Conservation (phyloP, 2,797 vertebrate genomes). For the Luscinia megarhynchos region DNA sequence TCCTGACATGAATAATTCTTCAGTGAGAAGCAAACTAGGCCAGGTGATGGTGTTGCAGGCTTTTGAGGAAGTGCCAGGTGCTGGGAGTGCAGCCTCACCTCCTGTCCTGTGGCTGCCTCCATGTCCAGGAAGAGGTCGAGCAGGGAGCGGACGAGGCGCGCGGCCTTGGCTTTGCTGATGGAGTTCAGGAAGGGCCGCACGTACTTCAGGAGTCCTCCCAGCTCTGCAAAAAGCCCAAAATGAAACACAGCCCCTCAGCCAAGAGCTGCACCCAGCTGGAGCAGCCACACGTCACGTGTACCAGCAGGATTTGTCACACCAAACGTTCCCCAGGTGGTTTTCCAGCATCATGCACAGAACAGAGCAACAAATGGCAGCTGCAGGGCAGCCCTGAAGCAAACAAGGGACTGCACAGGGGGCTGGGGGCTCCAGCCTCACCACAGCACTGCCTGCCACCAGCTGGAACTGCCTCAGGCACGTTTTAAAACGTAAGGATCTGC, state of each 20-base stretch:
- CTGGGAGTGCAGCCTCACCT: conserved; percentile 79
- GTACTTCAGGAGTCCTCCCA: conserved; percentile 96
- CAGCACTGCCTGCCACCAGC: not conserved
- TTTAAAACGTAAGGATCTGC: not conserved
- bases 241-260: not conserved
- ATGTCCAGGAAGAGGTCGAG: conserved; percentile 98
- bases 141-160: conserved; percentile 92
- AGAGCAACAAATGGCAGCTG: not conserved
- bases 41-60: not conserved
- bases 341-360: not conserved
- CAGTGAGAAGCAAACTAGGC: not conserved
- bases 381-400: not conserved
- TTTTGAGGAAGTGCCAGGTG: not conserved
- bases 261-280: not conserved
- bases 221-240: conserved; percentile 81
- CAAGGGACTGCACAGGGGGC: not conserved
- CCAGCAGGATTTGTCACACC: not conserved
- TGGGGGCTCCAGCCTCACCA: not conserved
- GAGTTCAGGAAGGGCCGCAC: conserved; percentile 97
- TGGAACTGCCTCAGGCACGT: not conserved
- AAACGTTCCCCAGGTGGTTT: not conserved
- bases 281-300: fast-evolving
- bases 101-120: conserved; percentile 98
- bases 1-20: not conserved
- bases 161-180: conserved; percentile 98